Conservation (phyloP, 2,888 invertebrate genomes). For the Himalopsyche kuldschensis region DNA sequence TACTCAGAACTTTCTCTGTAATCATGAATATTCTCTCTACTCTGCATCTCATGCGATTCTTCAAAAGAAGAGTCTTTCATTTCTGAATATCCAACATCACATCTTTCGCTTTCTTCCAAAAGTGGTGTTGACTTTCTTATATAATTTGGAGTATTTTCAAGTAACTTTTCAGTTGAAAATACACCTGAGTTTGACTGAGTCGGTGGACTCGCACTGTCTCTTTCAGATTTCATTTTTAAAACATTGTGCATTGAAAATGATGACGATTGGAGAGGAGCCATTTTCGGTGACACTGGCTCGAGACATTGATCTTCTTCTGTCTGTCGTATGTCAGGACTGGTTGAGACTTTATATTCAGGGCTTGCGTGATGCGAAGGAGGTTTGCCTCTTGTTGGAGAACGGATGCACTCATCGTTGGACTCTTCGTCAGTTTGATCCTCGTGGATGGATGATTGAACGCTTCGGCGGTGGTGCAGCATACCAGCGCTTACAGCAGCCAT, state of each 20-base stretch:
- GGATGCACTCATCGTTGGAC: constrained; percentile 50
- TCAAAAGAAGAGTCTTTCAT: constrained; percentile 25
- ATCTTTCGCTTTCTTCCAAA: constrained; percentile 11
- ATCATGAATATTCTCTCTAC: constrained; percentile 4
- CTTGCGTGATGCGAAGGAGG: constrained; percentile 10
- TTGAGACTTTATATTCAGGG: constrained; percentile 33
- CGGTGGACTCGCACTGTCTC: constrained; percentile 52
- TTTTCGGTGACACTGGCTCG: constrained; percentile 41
- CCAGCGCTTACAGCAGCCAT: constrained; percentile 57
- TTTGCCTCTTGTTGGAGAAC: constrained; percentile 44
- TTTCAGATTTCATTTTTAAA: constrained; percentile 51
- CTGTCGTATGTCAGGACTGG: constrained; percentile 45
- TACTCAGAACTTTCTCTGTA: constrained; percentile 29
- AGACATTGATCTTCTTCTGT: constrained; percentile 42
- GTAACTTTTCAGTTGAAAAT: constrained; percentile 55
- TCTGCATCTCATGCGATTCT: constrained; percentile 21
- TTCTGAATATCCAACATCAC: background rate
- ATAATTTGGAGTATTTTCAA: constrained; percentile 54
- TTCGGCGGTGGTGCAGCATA: constrained; percentile 48
- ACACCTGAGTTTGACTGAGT: constrained; percentile 47
- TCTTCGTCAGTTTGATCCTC: constrained; percentile 53
- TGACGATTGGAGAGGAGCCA: constrained; percentile 43
- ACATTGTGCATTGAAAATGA: constrained; percentile 59
- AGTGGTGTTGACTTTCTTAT: constrained; percentile 10
- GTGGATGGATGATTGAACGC: constrained; percentile 46